Conservation (phyloP, 2,888 invertebrate genomes). For the Dasypogon diadema region DNA sequence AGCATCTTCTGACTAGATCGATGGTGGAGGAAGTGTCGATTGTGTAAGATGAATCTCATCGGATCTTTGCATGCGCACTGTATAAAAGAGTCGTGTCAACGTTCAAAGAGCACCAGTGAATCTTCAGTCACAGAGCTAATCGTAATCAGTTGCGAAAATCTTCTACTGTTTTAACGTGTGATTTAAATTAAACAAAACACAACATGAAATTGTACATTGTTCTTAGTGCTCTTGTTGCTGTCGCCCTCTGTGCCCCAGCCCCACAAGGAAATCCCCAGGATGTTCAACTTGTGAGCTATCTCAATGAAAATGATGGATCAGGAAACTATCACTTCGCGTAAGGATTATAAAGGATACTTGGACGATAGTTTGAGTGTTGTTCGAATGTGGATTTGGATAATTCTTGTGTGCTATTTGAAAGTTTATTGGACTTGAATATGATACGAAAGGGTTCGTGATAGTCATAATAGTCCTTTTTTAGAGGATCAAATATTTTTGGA, state of each 20-base stretch:
- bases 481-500: no score
- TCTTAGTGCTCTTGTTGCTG: constrained; percentile 57
- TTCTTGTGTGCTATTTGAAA: no score
- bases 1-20: constrained; percentile 35
- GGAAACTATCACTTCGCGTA: constrained; percentile 61
- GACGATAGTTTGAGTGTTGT: no score
- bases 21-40: constrained; percentile 49
- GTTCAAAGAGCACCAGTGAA: constrained; percentile 60
- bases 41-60: constrained; percentile 50
- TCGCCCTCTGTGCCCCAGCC: constrained; percentile 55
- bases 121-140: constrained; percentile 45
- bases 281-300: constrained; percentile 58
- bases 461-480: no score
- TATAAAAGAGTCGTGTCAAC: constrained; percentile 61
- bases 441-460: no score
- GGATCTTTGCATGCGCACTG: constrained; percentile 47
- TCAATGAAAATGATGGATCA: constrained; percentile 60
- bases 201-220: constrained; percentile 59
- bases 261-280: constrained; percentile 56
- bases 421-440: not conserved
- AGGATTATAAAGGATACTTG: constrained; percentile 53
- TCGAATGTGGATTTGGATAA: not conserved
- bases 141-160: constrained; percentile 24
- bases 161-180: not conserved
- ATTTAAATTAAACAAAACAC: not conserved